Conservation (phyloP, 2,888 invertebrate genomes). For the Beris chalybata region DNA sequence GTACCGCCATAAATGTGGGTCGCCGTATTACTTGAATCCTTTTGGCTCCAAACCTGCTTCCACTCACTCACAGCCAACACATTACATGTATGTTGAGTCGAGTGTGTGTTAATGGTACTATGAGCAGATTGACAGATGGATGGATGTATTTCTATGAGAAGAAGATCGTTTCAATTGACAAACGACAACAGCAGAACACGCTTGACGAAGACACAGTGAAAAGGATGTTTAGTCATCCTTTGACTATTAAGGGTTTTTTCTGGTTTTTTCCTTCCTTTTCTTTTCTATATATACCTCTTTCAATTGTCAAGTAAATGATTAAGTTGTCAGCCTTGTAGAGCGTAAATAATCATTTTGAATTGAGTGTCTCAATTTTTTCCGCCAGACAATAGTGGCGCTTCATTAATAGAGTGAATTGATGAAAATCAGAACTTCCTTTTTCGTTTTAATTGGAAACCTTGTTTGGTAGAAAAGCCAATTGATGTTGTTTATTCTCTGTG, state of each 20-base stretch:
- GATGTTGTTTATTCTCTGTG: too few species aligned
- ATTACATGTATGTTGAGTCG: conserved; percentile 18
- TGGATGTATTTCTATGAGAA: conserved; percentile 24
- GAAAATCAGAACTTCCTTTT: too few species aligned
- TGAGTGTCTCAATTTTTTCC: too few species aligned
- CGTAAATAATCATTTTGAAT: neutral
- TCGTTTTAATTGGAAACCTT: too few species aligned
- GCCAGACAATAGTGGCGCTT: too few species aligned
- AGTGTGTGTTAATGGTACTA: conserved; percentile 28
- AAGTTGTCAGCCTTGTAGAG: conserved; percentile 27
- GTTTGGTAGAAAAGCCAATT: too few species aligned
- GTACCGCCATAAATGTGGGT: neutral
- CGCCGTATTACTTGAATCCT: conserved; percentile 6
- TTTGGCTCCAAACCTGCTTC: neutral
- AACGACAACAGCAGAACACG: conserved; percentile 37
- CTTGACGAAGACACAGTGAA: conserved; percentile 33
- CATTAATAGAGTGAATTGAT: too few species aligned
- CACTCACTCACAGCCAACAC: neutral
- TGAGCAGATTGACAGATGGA: conserved; percentile 38
- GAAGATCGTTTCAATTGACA: conserved; percentile 32
- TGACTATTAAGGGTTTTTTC: conserved; percentile 17
- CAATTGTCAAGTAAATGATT: conserved; percentile 33
- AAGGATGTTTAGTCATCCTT: conserved; percentile 34
- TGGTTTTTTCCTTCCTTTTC: neutral
- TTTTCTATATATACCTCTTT: conserved; percentile 31